A percentile compares a stretch with the other conserved stretches of the same genome.
Evolutionary conservation across 2,113 vertebrate genomes (phyloP).

Genomic region (Sphyrna mokarran): DNA sequence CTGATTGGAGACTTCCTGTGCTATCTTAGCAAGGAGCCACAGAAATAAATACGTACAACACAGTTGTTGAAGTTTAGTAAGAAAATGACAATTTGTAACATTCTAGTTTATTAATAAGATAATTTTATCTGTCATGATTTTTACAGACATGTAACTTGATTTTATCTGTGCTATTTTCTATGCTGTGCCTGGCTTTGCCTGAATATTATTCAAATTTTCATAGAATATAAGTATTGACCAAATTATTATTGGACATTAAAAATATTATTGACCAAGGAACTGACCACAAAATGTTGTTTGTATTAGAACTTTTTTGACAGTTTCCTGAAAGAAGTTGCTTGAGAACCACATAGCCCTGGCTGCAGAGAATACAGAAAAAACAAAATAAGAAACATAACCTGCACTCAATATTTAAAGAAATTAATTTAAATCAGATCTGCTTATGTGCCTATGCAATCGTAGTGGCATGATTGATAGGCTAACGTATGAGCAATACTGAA

Average conservation of each 20-base stretch:
- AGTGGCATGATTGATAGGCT: not conserved
- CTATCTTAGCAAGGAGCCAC: not conserved
- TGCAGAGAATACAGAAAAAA: not conserved
- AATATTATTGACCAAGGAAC: not conserved
- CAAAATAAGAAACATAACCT: not conserved
- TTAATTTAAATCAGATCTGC: no score
- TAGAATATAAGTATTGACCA: no score
- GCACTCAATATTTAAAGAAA: conserved; percentile 9
- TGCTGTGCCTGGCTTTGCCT: no score
- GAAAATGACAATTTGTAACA: not conserved
- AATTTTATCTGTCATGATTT: not conserved
- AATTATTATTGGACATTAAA: not conserved
- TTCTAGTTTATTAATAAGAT: not conserved
- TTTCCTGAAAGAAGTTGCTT: not conserved
- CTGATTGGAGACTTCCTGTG: not conserved
- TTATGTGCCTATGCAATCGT: not conserved
- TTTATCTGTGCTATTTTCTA: not conserved
- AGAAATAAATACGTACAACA: not conserved
- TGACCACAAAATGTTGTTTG: not conserved
- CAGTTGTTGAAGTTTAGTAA: not conserved
- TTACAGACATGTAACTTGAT: not conserved
- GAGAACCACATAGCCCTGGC: not conserved
- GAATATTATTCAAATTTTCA: conserved; percentile 23
- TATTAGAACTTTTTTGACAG: not conserved
- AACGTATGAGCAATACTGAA: not conserved